Evolutionary conservation across 2,888 invertebrate species (phyloP).

Genomic region (Anaspis maculata): DNA sequence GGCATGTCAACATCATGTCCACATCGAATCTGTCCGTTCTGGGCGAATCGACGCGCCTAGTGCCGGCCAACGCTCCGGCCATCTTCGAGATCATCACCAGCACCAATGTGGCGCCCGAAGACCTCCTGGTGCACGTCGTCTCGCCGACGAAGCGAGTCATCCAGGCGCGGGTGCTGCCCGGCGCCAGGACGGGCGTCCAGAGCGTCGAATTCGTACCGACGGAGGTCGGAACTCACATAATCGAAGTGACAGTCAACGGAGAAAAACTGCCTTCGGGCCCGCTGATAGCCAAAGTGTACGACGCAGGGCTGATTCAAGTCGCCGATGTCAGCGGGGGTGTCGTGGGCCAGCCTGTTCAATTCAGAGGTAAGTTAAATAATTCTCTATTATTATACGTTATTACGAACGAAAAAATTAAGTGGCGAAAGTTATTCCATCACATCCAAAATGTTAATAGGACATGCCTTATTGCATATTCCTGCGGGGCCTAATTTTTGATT

Average conservation of each 20-base stretch:
- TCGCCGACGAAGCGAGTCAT: constrained; percentile 81
- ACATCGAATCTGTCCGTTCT: constrained; percentile 61
- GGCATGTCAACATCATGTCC: constrained; percentile 87
- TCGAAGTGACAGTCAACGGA: constrained; percentile 82
- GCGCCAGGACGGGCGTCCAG: constrained; percentile 66
- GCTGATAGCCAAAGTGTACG: constrained; percentile 89
- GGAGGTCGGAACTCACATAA: constrained; percentile 90
- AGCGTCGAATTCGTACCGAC: constrained; percentile 87
- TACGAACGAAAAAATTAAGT: too few species aligned
- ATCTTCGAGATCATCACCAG: constrained; percentile 80
- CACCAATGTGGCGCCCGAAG: constrained; percentile 47
- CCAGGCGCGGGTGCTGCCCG: constrained; percentile 73
- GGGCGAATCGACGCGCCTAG: constrained; percentile 81
- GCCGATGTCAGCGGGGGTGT: constrained; percentile 90
- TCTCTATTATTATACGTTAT: too few species aligned
- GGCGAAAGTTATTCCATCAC: too few species aligned
- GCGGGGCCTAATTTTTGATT: constrained; percentile 2
- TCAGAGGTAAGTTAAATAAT: constrained; percentile 82
- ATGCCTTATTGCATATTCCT: too few species aligned
- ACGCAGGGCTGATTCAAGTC: constrained; percentile 87
- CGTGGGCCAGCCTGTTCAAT: constrained; percentile 93
- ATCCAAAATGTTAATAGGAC: too few species aligned
- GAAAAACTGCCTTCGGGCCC: constrained; percentile 86
- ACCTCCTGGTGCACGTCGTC: constrained; percentile 59
- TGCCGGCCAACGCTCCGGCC: constrained; percentile 83